These are phyloP conservation scores for Nomada fabriciana DNA, from an alignment of 2,888 invertebrate genomes.

Conservation along the genomic window DNA sequence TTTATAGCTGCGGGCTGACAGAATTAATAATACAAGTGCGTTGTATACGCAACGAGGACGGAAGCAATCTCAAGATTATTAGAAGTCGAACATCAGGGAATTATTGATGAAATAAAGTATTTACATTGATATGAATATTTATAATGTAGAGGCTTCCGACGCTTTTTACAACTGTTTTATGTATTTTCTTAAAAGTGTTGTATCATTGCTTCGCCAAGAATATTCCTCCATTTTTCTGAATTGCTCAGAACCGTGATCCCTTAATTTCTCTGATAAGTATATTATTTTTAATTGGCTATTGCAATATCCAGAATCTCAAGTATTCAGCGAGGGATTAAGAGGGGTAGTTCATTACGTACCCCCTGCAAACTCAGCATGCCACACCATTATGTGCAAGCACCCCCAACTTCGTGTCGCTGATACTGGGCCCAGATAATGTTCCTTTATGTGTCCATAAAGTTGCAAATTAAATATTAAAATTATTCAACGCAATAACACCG, in stretches of 20 bases:
- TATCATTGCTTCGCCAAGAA: neutral
- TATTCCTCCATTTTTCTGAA: neutral
- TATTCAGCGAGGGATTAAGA: conserved; percentile 22
- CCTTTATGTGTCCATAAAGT: neutral
- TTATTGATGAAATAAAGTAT: too few relatives aligned
- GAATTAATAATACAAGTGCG: too few relatives aligned
- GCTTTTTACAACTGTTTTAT: too few relatives aligned
- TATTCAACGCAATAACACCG: neutral
- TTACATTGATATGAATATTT: too few relatives aligned
- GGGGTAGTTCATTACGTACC: conserved; percentile 31
- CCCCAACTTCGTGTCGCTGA: neutral
- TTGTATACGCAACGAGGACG: too few relatives aligned
- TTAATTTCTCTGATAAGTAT: neutral
- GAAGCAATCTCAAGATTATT: too few relatives aligned
- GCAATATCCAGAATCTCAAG: conserved; percentile 2
- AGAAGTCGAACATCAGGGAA: too few relatives aligned
- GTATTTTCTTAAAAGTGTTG: too few relatives aligned
- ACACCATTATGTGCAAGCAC: conserved; percentile 14
- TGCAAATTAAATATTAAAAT: neutral
- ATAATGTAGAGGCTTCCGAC: too few relatives aligned
- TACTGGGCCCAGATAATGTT: neutral
- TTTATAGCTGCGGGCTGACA: too few relatives aligned
- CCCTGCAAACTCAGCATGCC: conserved; percentile 25
- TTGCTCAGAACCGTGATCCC: neutral
- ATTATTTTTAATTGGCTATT: conserved; percentile 16